Evolutionary conservation across 1,140 invertebrate species (phyloP).

Genomic region (Bombyx mandarina): DNA sequence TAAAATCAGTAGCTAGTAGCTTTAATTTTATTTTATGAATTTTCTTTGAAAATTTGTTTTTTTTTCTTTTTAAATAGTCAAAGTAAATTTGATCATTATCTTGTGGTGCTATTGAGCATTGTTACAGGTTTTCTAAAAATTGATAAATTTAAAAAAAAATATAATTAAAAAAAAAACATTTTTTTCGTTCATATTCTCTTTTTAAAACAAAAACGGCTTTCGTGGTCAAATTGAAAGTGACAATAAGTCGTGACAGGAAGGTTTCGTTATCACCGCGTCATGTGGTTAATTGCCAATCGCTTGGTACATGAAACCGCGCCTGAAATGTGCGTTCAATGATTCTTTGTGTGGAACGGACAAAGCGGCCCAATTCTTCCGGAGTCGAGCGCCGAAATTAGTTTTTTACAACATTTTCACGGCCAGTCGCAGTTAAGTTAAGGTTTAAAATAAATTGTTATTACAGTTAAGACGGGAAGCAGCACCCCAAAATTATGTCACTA

Average conservation of each 20-base stretch:
- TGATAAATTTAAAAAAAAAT: too few relatives aligned
- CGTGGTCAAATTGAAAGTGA: constrained; percentile 17
- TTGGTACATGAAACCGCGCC: constrained; percentile 8
- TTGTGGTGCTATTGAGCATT: too few relatives aligned
- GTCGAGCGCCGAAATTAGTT: background rate
- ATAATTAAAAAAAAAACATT: background rate
- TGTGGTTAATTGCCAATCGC: constrained; percentile 30
- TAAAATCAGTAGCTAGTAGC: too few relatives aligned
- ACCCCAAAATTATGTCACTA: too few relatives aligned
- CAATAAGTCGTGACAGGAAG: constrained; percentile 23
- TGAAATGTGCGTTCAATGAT: constrained; percentile 13
- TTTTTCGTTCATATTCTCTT: background rate
- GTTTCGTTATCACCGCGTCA: constrained; percentile 24
- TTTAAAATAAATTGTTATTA: too few relatives aligned
- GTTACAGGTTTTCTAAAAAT: too few relatives aligned
- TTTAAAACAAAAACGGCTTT: background rate
- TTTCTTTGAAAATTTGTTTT: too few relatives aligned
- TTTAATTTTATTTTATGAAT: too few relatives aligned
- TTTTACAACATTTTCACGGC: constrained; percentile 2
- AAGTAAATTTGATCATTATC: too few relatives aligned
- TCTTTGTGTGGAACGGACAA: constrained; percentile 14
- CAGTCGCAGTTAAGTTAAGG: background rate
- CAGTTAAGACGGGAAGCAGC: too few relatives aligned
- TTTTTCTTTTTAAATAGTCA: too few relatives aligned
- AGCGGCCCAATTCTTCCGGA: constrained; percentile 1